phyloP scores from a whole-genome alignment of 2,888 invertebrate species.

The Latrodectus hesperus region DNA sequence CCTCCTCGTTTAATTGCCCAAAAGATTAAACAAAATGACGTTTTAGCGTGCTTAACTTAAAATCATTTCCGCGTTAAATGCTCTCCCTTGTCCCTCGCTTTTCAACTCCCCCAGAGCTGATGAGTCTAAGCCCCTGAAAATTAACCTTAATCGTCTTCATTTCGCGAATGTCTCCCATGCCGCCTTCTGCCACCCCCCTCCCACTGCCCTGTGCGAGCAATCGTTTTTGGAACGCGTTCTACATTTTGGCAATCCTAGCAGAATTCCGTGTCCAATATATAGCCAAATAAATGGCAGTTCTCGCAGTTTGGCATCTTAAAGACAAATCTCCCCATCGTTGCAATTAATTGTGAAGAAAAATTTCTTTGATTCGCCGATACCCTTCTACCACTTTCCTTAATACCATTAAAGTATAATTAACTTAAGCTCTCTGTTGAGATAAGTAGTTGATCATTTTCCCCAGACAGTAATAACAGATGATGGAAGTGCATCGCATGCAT shows the following conservation, averaged over 20 bases:
- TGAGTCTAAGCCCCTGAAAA: neutral
- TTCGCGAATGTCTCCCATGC: neutral
- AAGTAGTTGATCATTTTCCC: too few relatives aligned
- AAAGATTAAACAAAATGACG: neutral
- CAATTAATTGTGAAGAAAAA: slow-evolving; percentile 17
- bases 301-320: neutral
- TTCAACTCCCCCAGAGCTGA: neutral
- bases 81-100: neutral
- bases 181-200: neutral
- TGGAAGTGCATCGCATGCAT: too few relatives aligned
- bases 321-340: neutral
- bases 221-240: neutral
- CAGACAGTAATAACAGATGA: too few relatives aligned
- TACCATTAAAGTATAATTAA: slow-evolving; percentile 27
- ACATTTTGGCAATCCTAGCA: neutral
- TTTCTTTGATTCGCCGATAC: neutral
- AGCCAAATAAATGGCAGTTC: neutral
- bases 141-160: slow-evolving; percentile 4
- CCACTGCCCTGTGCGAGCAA: neutral
- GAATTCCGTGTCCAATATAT: neutral
- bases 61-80: neutral
- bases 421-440: neutral
- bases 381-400: neutral
- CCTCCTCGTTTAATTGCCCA: neutral
- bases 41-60: neutral